A percentile compares a stretch with the other conserved stretches of the same genome.
phyloP scores from a whole-genome alignment of 1,140 invertebrate species.

The Lethrus apterus region DNA sequence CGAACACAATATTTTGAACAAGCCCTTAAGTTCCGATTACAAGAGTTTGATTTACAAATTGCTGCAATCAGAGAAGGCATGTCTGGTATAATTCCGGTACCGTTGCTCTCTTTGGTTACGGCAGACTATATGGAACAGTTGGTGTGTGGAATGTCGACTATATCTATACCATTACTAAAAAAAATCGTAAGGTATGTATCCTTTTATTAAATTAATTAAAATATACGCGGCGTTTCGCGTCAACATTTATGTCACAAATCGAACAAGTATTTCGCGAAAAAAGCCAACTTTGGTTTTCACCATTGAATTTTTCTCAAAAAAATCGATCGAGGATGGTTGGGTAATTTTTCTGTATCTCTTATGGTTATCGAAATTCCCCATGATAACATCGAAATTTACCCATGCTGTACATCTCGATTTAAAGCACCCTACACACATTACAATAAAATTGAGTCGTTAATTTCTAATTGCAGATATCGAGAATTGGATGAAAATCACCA shows the following conservation, averaged over 20 bases:
- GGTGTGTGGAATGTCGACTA: slow-evolving; percentile 59
- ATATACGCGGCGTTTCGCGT: background rate
- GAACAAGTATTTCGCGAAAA: too few relatives aligned
- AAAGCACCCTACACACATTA: slow-evolving; percentile 1
- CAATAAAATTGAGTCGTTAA: too few relatives aligned
- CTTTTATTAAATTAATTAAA: background rate
- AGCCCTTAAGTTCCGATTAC: slow-evolving; percentile 53
- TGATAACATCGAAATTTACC: too few relatives aligned
- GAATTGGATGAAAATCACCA: slow-evolving; percentile 56
- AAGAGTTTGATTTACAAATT: slow-evolving; percentile 60
- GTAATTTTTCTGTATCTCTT: too few relatives aligned
- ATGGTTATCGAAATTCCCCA: too few relatives aligned
- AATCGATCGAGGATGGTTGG: too few relatives aligned
- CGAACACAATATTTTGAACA: slow-evolving; percentile 55
- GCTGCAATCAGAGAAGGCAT: slow-evolving; percentile 57
- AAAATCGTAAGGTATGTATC: slow-evolving; percentile 53
- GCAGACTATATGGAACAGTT: slow-evolving; percentile 55
- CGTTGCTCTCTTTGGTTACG: slow-evolving; percentile 55
- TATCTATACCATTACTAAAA: slow-evolving; percentile 54
- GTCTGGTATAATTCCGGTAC: slow-evolving; percentile 59
- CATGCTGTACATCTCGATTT: background rate
- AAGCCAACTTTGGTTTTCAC: too few relatives aligned
- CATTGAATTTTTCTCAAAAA: too few relatives aligned
- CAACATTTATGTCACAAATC: too few relatives aligned
- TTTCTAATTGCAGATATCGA: slow-evolving; percentile 46